Base-by-base conservation (phyloP, 2,797 vertebrate genomes). In the Sebastes iracundus region DNA sequence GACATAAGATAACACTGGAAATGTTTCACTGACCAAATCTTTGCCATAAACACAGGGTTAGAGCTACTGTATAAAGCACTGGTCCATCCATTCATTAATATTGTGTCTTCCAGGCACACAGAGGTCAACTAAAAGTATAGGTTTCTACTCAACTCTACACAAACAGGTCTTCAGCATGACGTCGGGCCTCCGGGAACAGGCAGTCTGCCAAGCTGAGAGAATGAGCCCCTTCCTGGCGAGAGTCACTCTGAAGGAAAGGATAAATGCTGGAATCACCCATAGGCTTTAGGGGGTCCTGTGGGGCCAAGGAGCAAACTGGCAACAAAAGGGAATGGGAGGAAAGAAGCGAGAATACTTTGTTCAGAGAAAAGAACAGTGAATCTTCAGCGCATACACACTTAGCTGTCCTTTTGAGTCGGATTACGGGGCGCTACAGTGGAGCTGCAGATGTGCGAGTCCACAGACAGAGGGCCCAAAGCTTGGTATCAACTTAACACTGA, bases 401-500 rank as follows among this genome's bases (percentile, higher is more conserved):
- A 81, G 80, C 78, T 79, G 86, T 92, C 84, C 82, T 84, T 91
- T 83, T 83, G 69, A 90, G 85, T 77, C 82, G 90, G 87, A 92
- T 94, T 93, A 91, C 65, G 71, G 86, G 87, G 84, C 87, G 80
- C 88, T 85, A 85, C 80, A 81, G 72, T 85, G 82, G 70, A 83
- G 85, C 84, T 87, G 86, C 84, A 90, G 82, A 87, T 90, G 87
- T 84, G 84, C 3, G 4, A 85, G 79, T 86, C 87, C 76, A 82
- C 70, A 92, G 86, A 84, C 80, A 86, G 81, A 86, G 70, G 20
- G 75, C 84, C 90, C 80, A 86, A 91, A 91, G 87, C 90, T 85
- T 72, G 82, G 90, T 87, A 90, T 93, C 90, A 90, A 90, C 85
- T 90, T 88, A 93, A 90, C 88, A 91, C 84, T 91, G 87, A 88